phyloP scores from a whole-genome alignment of 2,888 invertebrate genomes.

The Muscina levida region DNA sequence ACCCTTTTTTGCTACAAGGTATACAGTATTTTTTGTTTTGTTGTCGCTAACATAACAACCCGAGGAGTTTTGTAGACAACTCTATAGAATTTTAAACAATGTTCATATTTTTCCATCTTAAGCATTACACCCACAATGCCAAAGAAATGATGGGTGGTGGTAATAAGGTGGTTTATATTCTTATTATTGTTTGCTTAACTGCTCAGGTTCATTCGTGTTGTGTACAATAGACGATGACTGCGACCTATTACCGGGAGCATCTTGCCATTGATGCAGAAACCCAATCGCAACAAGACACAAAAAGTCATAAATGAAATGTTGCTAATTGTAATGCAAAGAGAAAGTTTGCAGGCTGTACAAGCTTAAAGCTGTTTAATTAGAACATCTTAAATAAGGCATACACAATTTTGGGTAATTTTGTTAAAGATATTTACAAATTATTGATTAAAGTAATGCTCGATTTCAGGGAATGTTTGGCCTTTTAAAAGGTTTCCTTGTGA shows the following conservation, averaged over 20 bases:
- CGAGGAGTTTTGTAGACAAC: not conserved
- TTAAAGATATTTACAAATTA: no score
- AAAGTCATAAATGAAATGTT: constrained; percentile 20
- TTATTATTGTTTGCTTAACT: constrained; percentile 33
- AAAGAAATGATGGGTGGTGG: not conserved
- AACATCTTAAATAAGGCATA: not conserved
- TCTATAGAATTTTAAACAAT: constrained; percentile 9
- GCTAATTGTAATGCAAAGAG: constrained; percentile 30
- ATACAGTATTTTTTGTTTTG: not conserved
- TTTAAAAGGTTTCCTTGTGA: constrained; percentile 3
- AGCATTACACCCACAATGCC: not conserved
- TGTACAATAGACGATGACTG: not conserved
- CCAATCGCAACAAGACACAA: not conserved
- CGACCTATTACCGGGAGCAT: constrained; percentile 29
- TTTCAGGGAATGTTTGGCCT: not conserved
- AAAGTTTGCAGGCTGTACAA: not conserved
- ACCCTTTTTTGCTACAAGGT: constrained; percentile 19
- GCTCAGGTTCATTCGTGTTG: constrained; percentile 15
- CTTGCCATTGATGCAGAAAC: constrained; percentile 23
- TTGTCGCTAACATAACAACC: constrained; percentile 24
- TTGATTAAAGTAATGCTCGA: not conserved
- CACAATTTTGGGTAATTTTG: not conserved
- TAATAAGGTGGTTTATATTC: constrained; percentile 23
- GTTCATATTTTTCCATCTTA: constrained; percentile 22
- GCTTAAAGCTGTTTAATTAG: constrained; percentile 22